These are phyloP conservation scores for Sterna hirundo DNA, from an alignment of 2,113 vertebrate genomes.

Conservation along the genomic window DNA sequence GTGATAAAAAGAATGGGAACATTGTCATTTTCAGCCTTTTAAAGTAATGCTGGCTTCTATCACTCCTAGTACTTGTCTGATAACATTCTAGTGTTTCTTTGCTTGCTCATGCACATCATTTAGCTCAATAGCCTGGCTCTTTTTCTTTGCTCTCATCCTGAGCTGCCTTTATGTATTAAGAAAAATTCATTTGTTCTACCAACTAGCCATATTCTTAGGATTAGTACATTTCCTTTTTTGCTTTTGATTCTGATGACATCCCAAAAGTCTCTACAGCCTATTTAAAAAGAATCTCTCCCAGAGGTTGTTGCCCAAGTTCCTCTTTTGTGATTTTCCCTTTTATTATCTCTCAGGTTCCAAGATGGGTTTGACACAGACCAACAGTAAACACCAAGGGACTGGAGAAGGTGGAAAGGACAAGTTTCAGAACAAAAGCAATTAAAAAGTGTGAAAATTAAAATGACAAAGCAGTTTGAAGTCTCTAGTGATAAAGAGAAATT, in stretches of 20 bases:
- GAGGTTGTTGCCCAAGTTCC: background rate
- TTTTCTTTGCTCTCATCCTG: background rate
- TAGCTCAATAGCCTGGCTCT: background rate
- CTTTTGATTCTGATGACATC: background rate
- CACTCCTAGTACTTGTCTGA: background rate
- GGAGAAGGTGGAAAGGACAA: conserved; percentile 29
- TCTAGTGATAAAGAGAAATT: conserved; percentile 25
- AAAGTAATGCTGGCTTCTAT: background rate
- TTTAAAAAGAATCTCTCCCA: background rate
- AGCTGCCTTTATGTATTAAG: background rate
- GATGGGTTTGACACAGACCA: background rate
- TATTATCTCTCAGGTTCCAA: background rate
- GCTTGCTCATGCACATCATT: background rate
- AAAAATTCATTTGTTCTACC: background rate
- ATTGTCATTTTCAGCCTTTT: background rate
- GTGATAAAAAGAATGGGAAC: background rate
- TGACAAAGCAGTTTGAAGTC: conserved; percentile 32
- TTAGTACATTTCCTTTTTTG: background rate
- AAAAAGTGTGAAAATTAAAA: conserved; percentile 54
- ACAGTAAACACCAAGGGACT: background rate
- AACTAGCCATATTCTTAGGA: background rate
- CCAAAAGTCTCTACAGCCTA: background rate
- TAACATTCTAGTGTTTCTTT: background rate
- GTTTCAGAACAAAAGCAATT: conserved; percentile 53
- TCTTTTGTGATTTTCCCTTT: background rate